Conservation (phyloP, 2,113 vertebrate genomes). For the Dicerorhinus sumatrensis region DNA sequence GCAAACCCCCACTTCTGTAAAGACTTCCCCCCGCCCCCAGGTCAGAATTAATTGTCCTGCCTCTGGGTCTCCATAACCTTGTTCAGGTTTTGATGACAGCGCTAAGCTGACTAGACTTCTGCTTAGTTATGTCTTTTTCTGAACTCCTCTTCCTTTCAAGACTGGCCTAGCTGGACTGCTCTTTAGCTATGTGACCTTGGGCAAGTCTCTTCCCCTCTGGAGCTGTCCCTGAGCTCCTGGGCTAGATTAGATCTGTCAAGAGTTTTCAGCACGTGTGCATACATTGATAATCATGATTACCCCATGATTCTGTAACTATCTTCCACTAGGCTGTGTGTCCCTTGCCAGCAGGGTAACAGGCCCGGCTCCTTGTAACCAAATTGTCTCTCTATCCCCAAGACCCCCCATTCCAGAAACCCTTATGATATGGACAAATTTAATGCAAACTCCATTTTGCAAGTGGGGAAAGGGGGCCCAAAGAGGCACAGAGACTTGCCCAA, state of each 20-base stretch:
- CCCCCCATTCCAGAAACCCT: constrained; percentile 19
- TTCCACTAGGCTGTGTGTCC: neutral
- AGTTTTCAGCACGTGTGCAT: neutral
- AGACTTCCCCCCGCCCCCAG: neutral
- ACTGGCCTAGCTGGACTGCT: neutral
- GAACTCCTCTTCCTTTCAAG: constrained; percentile 44
- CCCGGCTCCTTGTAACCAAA: constrained; percentile 27
- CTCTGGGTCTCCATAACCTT: neutral
- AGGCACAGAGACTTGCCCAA: constrained; percentile 17
- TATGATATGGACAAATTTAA: constrained; percentile 10
- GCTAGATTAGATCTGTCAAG: neutral
- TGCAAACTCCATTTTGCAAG: neutral
- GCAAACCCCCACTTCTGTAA: neutral
- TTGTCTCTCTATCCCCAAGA: neutral
- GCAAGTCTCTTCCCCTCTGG: neutral
- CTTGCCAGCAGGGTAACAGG: neutral
- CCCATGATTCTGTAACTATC: neutral
- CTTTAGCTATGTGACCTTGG: neutral
- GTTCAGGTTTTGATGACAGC: neutral
- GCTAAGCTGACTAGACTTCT: neutral
- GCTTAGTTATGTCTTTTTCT: constrained; percentile 25
- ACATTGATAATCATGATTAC: neutral
- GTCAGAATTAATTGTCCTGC: neutral
- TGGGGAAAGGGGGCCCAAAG: neutral
- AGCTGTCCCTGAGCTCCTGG: neutral